Base-by-base conservation (phyloP, 2,888 invertebrate species). In the Plutella xylostella region DNA sequence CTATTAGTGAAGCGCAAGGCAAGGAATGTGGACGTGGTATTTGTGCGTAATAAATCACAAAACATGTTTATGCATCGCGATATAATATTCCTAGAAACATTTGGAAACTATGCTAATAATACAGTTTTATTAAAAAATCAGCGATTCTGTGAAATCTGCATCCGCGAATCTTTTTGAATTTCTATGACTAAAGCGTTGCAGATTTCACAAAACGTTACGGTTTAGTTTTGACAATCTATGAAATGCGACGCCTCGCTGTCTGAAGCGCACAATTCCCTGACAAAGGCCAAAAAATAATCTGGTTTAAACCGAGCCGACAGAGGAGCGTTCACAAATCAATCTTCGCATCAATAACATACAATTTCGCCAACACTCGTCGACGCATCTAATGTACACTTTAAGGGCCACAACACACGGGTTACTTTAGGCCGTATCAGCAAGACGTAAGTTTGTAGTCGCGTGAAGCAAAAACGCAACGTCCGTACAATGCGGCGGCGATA, bases 401-500 rank as follows among this genome's bases (percentile, higher is more conserved):
- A n/a, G n/a, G 65, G 72, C 78, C 75, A 46, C 43, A 43, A 43
- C 38, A 42, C 38, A n/a, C n/a, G n/a, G 34, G 14, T n/a, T n/a
- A 34, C 15, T 14, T 34, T 15, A n/a, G n/a, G 34, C 2, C 28
- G 4, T n/a, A 28, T 28, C 28, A 28, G 28, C 3, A 28, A 28
- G 28, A 28, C 4, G 28, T 28, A n/a, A 28, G 11, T 28, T 28
- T 28, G 4, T 9, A 28, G 9, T 28, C 11, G n/a, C n/a, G n/a
- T n/a, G n/a, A n/a, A 39, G 14, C 14, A 39, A 39, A 39, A 39
- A 15, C 39, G 39, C 25, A 39, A 15, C 22, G 25, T 14, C 25
- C 14, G 73, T 65, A 79, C 73, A 75, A 74, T 69, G 66, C 60
- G 57, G 63, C 79, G 82, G 82, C 67, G 52, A 65, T 63, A 72